phyloP scores from a whole-genome alignment of 2,888 invertebrate species.

The Agrotis exclamationis region DNA sequence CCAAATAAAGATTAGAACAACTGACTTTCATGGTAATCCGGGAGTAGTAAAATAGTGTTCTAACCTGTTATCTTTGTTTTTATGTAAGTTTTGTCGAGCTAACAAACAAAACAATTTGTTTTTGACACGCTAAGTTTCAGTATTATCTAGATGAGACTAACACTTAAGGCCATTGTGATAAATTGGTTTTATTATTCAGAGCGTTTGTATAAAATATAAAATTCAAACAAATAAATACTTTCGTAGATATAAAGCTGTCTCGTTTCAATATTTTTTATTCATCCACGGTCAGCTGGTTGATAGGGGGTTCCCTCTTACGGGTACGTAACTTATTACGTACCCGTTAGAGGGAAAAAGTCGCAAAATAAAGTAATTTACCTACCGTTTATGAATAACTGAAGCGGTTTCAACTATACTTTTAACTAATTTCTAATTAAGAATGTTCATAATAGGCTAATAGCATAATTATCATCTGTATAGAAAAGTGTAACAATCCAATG shows the following conservation, averaged over 20 bases:
- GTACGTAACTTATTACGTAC: no score
- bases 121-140: conserved; percentile 50
- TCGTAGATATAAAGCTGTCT: no score
- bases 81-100: conserved; percentile 30
- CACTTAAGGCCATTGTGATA: conserved; percentile 12
- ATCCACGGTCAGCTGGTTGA: no score
- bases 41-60: conserved; percentile 21
- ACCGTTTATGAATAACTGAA: not conserved
- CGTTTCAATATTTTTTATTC: no score
- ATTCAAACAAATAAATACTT: not conserved
- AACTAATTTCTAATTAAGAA: no score
- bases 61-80: conserved; percentile 50
- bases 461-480: not conserved
- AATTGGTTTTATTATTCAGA: conserved; percentile 23
- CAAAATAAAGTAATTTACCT: no score
- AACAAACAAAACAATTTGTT: conserved; percentile 48
- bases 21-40: conserved; percentile 37
- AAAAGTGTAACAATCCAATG: not conserved
- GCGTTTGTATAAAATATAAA: not conserved
- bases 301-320: no score
- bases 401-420: not conserved
- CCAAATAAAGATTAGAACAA: conserved; percentile 43
- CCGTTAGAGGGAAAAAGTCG: no score
- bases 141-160: conserved; percentile 19
- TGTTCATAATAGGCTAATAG: no score